Evolutionary conservation across 2,888 invertebrate genomes (phyloP).

Genomic region (Leptinotarsa juncta): DNA sequence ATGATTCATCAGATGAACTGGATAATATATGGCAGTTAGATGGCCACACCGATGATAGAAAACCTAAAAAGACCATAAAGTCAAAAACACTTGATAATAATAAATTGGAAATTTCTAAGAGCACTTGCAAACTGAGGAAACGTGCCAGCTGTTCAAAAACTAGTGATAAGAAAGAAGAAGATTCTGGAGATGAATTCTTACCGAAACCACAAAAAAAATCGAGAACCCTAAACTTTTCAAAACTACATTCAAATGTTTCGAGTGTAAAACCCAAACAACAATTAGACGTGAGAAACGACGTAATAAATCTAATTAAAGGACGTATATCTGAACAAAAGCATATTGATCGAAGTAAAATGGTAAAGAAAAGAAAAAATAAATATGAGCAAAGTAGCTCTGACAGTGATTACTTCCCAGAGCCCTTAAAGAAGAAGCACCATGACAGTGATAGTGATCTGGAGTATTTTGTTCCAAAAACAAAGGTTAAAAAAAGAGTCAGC

Average conservation of each 20-base stretch:
- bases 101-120: constrained; percentile 47
- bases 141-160: constrained; percentile 42
- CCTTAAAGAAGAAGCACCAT: constrained; percentile 56
- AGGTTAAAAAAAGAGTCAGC: constrained; percentile 58
- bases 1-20: constrained; percentile 17
- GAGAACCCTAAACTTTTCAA: constrained; percentile 44
- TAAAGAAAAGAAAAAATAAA: constrained; percentile 49
- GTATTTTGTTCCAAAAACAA: constrained; percentile 58
- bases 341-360: constrained; percentile 60
- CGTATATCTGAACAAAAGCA: constrained; percentile 67
- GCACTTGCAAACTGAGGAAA: constrained; percentile 43
- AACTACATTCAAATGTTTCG: constrained; percentile 31
- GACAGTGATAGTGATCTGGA: constrained; percentile 56
- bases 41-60: constrained; percentile 47
- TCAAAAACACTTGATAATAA: constrained; percentile 55
- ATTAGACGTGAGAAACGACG: constrained; percentile 66
- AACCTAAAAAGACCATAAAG: constrained; percentile 24
- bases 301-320: constrained; percentile 69
- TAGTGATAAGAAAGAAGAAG: constrained; percentile 41
- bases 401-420: constrained; percentile 68
- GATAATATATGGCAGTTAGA: constrained; percentile 47
- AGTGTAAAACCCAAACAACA: constrained; percentile 35
- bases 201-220: constrained; percentile 34
- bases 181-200: constrained; percentile 57
- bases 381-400: constrained; percentile 62